Evolutionary conservation across 2,113 vertebrate species (phyloP), one percentile per base, ranked within the genome.

Genomic region (Notothenia rossii): DNA sequence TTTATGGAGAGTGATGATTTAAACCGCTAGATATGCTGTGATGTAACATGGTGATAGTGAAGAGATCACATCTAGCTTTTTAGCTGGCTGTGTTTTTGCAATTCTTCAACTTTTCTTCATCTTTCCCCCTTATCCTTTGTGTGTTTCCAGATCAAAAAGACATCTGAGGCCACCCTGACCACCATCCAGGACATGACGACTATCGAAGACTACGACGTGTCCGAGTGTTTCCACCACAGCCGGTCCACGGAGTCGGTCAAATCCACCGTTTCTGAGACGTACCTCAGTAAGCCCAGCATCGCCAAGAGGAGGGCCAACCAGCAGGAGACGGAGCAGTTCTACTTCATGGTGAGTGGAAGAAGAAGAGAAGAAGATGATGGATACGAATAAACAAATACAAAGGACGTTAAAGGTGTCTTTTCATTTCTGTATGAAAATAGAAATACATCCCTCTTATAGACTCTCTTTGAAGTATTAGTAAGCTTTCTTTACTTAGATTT

Each of bases 131-230:
- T 8, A 18, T 43, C 7, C 18, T n/a, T 22, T 73, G 6, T 61
- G 5, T 45, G 46, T 29, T 40, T 71, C 9, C 86, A 99, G 98
- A 96, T 99, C 69, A 99, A 99, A 93, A 99, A 99, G 91, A 99
- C 98, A 0, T 97, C 97, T 0, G 98, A 99, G 93, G 98, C 98
- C 77, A 99, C 98, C 18, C 93, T 98, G 72, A 98, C 99, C 89
- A 99, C 98, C 3, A 97, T 99, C 91, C 98, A 99, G 87, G 98
- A 99, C 75, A 99, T 99, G 97, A 97, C 99, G 83, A 99, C 98
- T 79, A 98, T 99, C 0, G 98, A 99, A 85, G 98, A 99, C 91
- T 99, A 99, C 0, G 98, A 99, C 43, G 98, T 99, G 64, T 99
- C 98, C 0, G 98, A 99, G 86, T 98, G 97, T 85, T 99, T 99